Percentiles rank a stretch among this genome's conserved stretches.
These are phyloP conservation scores for Prunella strophiata DNA, from an alignment of 2,797 vertebrate species.

Conservation along the genomic window DNA sequence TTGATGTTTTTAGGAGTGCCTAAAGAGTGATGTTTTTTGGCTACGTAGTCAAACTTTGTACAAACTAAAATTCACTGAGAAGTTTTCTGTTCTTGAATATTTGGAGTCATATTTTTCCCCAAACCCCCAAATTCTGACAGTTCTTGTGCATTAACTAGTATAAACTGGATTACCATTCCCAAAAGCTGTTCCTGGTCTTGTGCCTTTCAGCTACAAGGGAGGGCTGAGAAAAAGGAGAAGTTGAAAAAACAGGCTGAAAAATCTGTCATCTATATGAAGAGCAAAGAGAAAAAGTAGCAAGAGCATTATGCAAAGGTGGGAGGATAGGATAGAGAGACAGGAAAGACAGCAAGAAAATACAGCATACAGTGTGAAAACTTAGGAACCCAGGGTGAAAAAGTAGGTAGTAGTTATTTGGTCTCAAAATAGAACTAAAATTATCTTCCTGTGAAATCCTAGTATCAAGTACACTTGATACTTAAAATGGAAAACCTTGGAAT, in stretches of 20 bases:
- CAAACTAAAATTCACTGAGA: not conserved
- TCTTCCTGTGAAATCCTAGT: not conserved
- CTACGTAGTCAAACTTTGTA: not conserved
- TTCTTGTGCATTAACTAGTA: not conserved
- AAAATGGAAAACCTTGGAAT: not conserved
- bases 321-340: not conserved
- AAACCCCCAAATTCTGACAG: not conserved
- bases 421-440: not conserved
- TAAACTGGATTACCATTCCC: not conserved
- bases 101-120: not conserved
- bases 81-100: not conserved
- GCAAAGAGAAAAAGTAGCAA: not conserved
- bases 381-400: not conserved
- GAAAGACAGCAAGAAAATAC: not conserved
- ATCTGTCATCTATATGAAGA: fast-evolving
- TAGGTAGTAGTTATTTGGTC: not conserved
- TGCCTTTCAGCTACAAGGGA: not conserved
- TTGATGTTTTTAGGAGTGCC: not conserved
- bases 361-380: fast-evolving
- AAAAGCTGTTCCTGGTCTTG: not conserved
- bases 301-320: not conserved
- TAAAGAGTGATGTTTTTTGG: not conserved
- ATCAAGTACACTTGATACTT: not conserved
- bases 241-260: not conserved
- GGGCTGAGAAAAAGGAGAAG: not conserved